Conservation (phyloP, 2,113 vertebrate genomes). For the Trichechus manatus region DNA sequence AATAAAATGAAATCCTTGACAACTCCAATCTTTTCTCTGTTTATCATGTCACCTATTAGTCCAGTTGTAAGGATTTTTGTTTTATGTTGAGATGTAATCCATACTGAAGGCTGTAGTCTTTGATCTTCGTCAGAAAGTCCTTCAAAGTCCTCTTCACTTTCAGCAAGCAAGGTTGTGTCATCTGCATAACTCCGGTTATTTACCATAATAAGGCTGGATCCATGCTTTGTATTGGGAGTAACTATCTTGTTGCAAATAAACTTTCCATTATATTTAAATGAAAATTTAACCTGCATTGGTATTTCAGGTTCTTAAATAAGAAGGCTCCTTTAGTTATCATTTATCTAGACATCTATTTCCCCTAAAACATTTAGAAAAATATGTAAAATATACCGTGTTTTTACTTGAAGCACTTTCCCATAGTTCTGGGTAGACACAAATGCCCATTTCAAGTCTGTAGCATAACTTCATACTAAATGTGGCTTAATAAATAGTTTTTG, state of each 20-base stretch:
- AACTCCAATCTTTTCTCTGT: too few species aligned
- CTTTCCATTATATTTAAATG: not conserved
- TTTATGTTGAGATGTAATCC: too few species aligned
- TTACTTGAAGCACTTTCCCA: not conserved
- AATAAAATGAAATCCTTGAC: too few species aligned
- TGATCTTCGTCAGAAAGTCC: too few species aligned
- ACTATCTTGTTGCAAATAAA: not conserved
- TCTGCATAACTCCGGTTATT: not conserved
- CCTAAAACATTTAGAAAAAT: conserved; percentile 25
- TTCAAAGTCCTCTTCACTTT: too few species aligned
- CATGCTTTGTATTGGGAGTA: not conserved
- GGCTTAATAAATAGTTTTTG: not conserved
- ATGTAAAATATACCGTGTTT: not conserved
- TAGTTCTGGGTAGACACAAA: conserved; percentile 24
- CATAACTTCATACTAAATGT: not conserved
- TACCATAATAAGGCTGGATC: not conserved
- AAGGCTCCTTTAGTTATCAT: conserved; percentile 25
- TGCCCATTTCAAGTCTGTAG: not conserved
- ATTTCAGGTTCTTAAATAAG: conserved; percentile 1
- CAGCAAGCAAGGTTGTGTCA: too few species aligned
- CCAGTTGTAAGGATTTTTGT: too few species aligned
- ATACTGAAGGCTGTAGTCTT: too few species aligned
- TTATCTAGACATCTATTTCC: not conserved
- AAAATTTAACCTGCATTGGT: not conserved
- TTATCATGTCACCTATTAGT: too few species aligned